phyloP scores from a whole-genome alignment of 2,888 invertebrate genomes.

The Panzeria rudis region DNA sequence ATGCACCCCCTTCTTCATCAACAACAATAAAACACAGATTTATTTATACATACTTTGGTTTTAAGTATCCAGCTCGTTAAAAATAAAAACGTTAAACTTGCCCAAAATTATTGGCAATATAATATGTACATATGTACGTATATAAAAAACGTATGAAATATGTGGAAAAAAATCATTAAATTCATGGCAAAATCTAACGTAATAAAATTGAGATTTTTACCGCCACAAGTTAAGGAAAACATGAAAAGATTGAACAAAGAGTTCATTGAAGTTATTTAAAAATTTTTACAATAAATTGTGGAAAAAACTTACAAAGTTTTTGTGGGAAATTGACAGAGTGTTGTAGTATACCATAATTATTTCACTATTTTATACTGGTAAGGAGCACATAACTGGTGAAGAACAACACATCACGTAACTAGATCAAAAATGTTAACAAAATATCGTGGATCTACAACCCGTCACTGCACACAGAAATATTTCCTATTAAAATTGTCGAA shows the following conservation, averaged over 20 bases:
- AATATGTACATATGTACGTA: neutral
- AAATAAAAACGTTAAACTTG: constrained; percentile 13
- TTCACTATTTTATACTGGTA: too few relatives aligned
- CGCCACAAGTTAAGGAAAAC: neutral
- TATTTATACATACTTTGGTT: constrained; percentile 36
- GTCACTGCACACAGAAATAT: too few relatives aligned
- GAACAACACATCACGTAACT: too few relatives aligned
- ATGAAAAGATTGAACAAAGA: too few relatives aligned
- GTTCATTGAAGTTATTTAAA: neutral
- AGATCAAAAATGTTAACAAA: too few relatives aligned
- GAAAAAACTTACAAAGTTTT: neutral
- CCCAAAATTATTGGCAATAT: constrained; percentile 9
- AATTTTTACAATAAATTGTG: neutral
- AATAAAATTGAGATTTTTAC: constrained; percentile 25
- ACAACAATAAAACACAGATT: constrained; percentile 52
- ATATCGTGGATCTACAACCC: too few relatives aligned
- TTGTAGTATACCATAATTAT: too few relatives aligned
- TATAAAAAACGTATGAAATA: constrained; percentile 22
- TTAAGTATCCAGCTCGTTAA: constrained; percentile 47
- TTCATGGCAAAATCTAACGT: neutral
- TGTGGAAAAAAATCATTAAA: too few relatives aligned
- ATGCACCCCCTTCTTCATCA: constrained; percentile 11
- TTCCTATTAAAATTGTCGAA: too few relatives aligned
- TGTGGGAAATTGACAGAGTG: neutral
- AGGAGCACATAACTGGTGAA: too few relatives aligned